Conservation (phyloP, 2,113 vertebrate genomes). For the Hydropotes inermis region DNA sequence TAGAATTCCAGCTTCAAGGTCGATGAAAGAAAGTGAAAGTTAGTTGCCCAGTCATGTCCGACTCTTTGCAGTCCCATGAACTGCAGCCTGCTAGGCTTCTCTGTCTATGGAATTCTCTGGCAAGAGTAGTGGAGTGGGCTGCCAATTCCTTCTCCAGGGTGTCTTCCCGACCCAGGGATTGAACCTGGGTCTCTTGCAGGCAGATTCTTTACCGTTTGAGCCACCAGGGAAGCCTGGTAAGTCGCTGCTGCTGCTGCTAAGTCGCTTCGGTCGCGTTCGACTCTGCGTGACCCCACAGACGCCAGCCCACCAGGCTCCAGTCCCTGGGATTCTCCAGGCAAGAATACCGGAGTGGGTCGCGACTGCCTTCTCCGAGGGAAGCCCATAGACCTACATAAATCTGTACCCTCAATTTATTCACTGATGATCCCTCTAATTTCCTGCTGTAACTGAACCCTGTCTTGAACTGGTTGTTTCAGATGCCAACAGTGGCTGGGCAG, state of each 20-base stretch:
- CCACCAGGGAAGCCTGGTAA: background rate
- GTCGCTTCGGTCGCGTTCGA: too few relatives aligned
- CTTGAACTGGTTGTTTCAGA: constrained; percentile 28
- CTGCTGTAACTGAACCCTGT: background rate
- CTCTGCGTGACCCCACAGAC: too few relatives aligned
- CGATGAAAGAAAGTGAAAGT: background rate
- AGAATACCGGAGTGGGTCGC: too few relatives aligned
- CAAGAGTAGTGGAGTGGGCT: background rate
- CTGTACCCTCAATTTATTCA: background rate
- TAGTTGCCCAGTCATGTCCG: background rate
- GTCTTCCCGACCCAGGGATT: background rate
- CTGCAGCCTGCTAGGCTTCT: background rate
- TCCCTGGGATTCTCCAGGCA: too few relatives aligned
- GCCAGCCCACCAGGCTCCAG: too few relatives aligned
- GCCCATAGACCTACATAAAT: background rate
- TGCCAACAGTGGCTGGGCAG: constrained; percentile 28
- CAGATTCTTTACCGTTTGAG: background rate
- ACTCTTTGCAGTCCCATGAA: background rate
- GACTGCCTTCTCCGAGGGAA: too few relatives aligned
- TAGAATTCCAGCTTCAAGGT: background rate
- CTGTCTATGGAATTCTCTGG: background rate
- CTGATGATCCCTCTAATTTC: background rate
- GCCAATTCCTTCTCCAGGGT: background rate
- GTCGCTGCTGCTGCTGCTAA: too few relatives aligned
- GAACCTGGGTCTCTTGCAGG: background rate